Base-by-base conservation (phyloP, 2,113 vertebrate genomes). In the Origma solitaria region DNA sequence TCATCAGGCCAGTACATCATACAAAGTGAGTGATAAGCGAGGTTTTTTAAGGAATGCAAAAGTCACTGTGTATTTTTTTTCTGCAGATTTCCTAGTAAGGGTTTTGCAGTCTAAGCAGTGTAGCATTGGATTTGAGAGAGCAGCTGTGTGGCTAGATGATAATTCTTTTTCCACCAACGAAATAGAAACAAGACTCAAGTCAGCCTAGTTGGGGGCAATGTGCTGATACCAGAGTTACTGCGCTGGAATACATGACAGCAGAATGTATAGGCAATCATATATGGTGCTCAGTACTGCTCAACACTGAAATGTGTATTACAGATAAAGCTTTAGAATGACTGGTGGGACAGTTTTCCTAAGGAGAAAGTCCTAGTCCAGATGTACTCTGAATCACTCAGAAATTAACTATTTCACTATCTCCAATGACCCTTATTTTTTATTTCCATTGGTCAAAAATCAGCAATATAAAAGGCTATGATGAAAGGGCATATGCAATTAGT, bases 151-250 rank as follows among this genome's bases (percentile, higher is more conserved):
- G 22, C 70, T 73, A 3, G 21, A 13, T 30, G 33, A 19, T 77
- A 42, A 6, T 42, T n/a, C 51, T 56, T 42, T 49, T 87, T 35
- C 21, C 24, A 33, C 40, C 0, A 2, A 10, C 61, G 40, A 73
- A 78, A 9, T 24, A 61, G 65, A 86, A 80, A 2, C 7, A 50
- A 58, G 83, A 62, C 40, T 69, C 21, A n/a, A 22, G 25, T 60
- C 11, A 3, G 9, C 31, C 25, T 70, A 2, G 8, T 56, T 79
- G 0, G 2, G 35, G 50, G 57, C 3, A 1, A 0, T 7, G 4
- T 51, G 51, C n/a, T 61, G 45, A n/a, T 25, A 28, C 7, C 69
- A 54, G 44, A 54, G 44, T 40, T 49, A 27, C 33, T 50, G 51
- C 24, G 44, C 11, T 31, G 1, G 33, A 33, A 50, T 23, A 13